Evolutionary conservation across 2,797 vertebrate species (phyloP).

Genomic region (Merluccius polli): DNA sequence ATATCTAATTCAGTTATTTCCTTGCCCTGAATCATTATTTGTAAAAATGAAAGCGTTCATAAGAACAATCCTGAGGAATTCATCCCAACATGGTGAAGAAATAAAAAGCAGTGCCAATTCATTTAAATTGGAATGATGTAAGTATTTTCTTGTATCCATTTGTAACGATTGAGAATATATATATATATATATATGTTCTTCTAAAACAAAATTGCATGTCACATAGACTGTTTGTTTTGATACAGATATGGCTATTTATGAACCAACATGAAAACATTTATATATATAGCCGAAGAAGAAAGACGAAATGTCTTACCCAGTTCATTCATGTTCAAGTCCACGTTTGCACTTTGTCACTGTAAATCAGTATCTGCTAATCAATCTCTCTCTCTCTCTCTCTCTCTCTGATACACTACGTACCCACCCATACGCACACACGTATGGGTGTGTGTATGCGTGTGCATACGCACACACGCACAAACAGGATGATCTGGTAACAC

Average conservation of each 20-base stretch:
- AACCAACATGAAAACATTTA: neutral
- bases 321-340: slow-evolving; percentile 77
- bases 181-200: too few relatives aligned
- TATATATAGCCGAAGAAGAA: neutral
- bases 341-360: slow-evolving; percentile 30
- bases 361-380: too few relatives aligned
- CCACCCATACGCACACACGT: too few relatives aligned
- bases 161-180: neutral
- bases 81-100: neutral
- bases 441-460: too few relatives aligned
- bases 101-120: neutral
- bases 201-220: neutral
- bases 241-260: neutral
- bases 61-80: neutral
- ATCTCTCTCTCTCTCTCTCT: neutral
- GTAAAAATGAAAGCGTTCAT: too few relatives aligned
- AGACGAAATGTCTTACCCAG: slow-evolving; percentile 60
- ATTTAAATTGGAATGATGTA: neutral
- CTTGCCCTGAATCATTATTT: neutral
- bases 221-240: neutral
- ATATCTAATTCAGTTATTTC: neutral
- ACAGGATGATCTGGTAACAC: neutral
- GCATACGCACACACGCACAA: neutral
- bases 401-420: neutral
- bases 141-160: neutral